Evolutionary conservation across 2,888 invertebrate species (phyloP), one percentile per base, ranked within the genome.

Genomic region (Saturnia japonica): DNA sequence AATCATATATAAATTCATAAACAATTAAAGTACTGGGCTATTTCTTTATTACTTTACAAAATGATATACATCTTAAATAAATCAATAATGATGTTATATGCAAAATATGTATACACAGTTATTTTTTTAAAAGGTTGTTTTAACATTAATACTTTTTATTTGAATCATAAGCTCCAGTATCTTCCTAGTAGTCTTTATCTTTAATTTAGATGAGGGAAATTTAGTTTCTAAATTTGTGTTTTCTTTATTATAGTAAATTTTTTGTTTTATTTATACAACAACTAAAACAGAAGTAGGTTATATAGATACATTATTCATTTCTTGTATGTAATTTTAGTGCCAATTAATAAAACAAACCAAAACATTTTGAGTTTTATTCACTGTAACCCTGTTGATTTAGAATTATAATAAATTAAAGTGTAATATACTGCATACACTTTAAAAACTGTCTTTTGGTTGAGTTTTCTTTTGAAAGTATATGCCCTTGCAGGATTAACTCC

Each of bases 1-100:
- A 95, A 97, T 91, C 96, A 97, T 95, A 84, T 96, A 86, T 95
- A 94, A 90, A 86, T 71, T 70, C 67, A 74, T 73, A 72, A 72
- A 71, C 45, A 28, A 40, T 73, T 72, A 70, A 72, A 81, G 83
- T 86, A 84, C 81, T 64, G 64, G 64, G 12, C 80, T 78, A 72
- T 73, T 72, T 72, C 69, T 72, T 70, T 73, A 69, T 72, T 70
- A n/a, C 71, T 40, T 54, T 54, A 6, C 69, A 81, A 70, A 70
- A 81, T 83, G 81, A 74, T 77, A 71, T 76, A 83, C 66, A 76
- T 80, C 68, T 79, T 83, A 22, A 74, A 74, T 73, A 79, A 75
- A 71, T 82, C 81, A 47, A 47, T 88, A 57, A 71, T 74, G 45
- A 73, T 80, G 67, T 74, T 85, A 34, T 85, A 76, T 70, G n/a